Percentiles rank a stretch among this genome's conserved stretches.
phyloP scores from a whole-genome alignment of 2,888 invertebrate species.

The Nymphalis c-album region DNA sequence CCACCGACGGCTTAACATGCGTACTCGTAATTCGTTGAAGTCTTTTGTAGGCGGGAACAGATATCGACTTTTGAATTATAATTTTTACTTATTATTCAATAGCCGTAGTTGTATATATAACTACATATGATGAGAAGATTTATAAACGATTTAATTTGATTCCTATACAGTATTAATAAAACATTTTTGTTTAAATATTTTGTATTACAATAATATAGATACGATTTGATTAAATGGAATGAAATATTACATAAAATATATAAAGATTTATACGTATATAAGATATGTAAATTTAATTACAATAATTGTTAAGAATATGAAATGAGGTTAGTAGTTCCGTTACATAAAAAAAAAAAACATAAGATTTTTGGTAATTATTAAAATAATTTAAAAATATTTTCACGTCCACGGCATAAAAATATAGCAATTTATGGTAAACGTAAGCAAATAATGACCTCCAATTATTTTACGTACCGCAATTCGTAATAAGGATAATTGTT shows the following conservation, averaged over 20 bases:
- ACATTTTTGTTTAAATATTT: too few relatives aligned
- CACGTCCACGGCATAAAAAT: slow-evolving; percentile 16
- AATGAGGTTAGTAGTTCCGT: not conserved
- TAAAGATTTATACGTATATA: too few relatives aligned
- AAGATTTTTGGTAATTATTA: not conserved
- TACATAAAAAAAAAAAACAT: not conserved
- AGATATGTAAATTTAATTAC: not conserved
- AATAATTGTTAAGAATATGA: not conserved
- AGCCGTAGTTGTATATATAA: too few relatives aligned
- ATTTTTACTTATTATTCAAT: not conserved
- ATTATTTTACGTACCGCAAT: slow-evolving; percentile 32
- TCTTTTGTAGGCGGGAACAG: slow-evolving; percentile 40
- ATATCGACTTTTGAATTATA: not conserved
- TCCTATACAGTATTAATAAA: too few relatives aligned
- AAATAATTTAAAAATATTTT: slow-evolving; percentile 5
- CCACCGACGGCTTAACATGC: not conserved
- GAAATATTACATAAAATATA: too few relatives aligned
- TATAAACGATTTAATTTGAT: too few relatives aligned
- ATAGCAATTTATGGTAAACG: slow-evolving; percentile 27
- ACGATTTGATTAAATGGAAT: too few relatives aligned
- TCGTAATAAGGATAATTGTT: slow-evolving; percentile 35
- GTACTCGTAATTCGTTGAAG: slow-evolving; percentile 41
- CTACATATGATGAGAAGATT: too few relatives aligned
- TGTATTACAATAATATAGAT: too few relatives aligned
- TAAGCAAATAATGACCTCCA: slow-evolving; percentile 28